Conservation (phyloP, 2,113 vertebrate genomes). For the Colaptes auratus region DNA sequence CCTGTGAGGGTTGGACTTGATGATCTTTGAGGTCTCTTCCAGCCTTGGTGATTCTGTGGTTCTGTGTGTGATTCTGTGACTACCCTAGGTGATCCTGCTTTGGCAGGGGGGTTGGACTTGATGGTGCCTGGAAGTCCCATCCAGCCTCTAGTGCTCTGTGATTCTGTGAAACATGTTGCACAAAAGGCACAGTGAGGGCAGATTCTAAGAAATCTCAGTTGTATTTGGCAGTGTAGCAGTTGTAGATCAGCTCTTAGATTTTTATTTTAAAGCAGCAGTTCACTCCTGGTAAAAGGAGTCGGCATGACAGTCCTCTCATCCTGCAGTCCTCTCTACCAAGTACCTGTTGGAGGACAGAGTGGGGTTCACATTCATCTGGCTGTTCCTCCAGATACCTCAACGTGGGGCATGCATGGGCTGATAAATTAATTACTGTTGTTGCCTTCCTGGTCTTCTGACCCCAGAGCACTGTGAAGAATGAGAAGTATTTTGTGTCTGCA, state of each 20-base stretch:
- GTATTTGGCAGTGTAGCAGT: background rate
- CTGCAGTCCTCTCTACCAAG: background rate
- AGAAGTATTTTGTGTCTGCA: background rate
- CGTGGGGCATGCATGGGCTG: background rate
- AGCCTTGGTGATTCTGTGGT: too few species aligned
- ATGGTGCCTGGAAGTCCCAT: too few species aligned
- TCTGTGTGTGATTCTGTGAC: too few species aligned
- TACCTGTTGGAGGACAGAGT: background rate
- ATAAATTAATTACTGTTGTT: background rate
- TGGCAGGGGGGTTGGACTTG: too few species aligned
- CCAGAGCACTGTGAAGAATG: background rate
- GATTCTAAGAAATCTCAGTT: slow-evolving; percentile 24
- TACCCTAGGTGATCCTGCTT: too few species aligned
- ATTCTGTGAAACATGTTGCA: background rate
- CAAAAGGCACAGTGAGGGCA: background rate
- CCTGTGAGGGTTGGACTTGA: too few species aligned
- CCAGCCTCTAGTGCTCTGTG: too few species aligned
- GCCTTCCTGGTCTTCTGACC: background rate
- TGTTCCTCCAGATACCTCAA: background rate
- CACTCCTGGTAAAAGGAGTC: background rate
- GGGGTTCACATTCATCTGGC: background rate
- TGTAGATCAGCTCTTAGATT: background rate
- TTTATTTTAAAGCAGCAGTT: slow-evolving; percentile 1
- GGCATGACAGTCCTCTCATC: background rate
- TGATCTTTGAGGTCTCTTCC: too few species aligned